phyloP scores from a whole-genome alignment of 2,888 invertebrate genomes.

The Dryadula phaetusa region DNA sequence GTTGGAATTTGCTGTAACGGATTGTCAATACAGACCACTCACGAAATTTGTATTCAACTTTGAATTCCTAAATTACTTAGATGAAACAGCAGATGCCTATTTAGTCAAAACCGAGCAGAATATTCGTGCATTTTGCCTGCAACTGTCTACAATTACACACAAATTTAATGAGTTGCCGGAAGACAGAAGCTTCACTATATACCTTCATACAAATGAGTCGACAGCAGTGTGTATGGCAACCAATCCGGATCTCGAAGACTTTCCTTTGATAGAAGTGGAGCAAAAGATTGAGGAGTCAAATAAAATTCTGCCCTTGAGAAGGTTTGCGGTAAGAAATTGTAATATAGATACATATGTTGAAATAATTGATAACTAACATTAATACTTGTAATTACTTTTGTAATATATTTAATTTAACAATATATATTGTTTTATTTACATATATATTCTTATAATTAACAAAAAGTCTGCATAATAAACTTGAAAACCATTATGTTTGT shows the following conservation, averaged over 20 bases:
- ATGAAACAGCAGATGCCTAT: conserved; percentile 83
- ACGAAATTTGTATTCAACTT: conserved; percentile 71
- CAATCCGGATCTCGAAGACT: conserved; percentile 78
- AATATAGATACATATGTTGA: conserved; percentile 70
- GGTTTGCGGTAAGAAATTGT: conserved; percentile 64
- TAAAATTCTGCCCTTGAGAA: conserved; percentile 66
- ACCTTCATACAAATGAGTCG: conserved; percentile 85
- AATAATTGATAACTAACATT: conserved; percentile 40
- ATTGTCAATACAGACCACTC: conserved; percentile 57
- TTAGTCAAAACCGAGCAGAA: conserved; percentile 85
- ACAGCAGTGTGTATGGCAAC: conserved; percentile 81
- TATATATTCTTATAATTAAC: not conserved
- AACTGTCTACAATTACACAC: conserved; percentile 75
- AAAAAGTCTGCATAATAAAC: too few species aligned
- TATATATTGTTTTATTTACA: not conserved
- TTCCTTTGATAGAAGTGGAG: conserved; percentile 70
- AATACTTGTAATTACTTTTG: not conserved
- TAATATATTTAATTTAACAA: conserved; percentile 8
- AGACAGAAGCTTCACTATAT: conserved; percentile 85
- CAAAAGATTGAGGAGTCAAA: conserved; percentile 53
- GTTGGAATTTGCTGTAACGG: conserved; percentile 79
- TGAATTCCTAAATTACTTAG: conserved; percentile 55
- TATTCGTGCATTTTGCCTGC: conserved; percentile 85
- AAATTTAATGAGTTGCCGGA: conserved; percentile 80
- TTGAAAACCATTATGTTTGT: too few species aligned